A percentile compares a stretch with the other conserved stretches of the same genome.
Conservation (phyloP, 2,797 vertebrate genomes). For the Pipistrellus nathusii region DNA sequence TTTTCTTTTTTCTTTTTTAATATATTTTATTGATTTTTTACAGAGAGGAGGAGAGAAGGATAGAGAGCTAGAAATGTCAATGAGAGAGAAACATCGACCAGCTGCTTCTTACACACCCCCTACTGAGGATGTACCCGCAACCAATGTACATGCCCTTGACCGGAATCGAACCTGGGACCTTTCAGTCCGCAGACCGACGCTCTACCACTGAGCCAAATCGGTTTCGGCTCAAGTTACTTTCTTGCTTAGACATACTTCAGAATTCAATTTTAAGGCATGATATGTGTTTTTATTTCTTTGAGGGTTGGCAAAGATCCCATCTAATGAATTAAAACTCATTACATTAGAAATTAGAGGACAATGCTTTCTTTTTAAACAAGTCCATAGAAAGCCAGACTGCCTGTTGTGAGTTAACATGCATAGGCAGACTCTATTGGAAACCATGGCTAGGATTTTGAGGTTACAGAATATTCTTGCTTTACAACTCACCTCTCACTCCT, state of each 20-base stretch:
- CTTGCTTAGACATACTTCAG: neutral
- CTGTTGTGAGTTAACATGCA: neutral
- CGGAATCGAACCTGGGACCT: too few relatives aligned
- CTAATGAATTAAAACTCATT: neutral
- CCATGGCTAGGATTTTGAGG: neutral
- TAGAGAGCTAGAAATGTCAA: too few relatives aligned
- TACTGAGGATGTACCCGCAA: too few relatives aligned
- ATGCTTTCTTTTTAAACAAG: neutral
- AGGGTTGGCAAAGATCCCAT: neutral
- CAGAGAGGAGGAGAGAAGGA: too few relatives aligned
- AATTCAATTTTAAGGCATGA: neutral
- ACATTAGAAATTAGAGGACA: neutral
- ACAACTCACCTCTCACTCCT: neutral
- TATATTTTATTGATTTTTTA: too few relatives aligned
- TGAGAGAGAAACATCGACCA: too few relatives aligned
- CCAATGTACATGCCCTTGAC: too few relatives aligned
- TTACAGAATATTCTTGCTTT: neutral
- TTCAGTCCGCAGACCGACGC: too few relatives aligned
- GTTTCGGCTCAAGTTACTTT: neutral
- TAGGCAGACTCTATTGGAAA: neutral
- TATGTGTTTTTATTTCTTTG: conserved; percentile 15
- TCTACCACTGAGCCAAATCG: too few relatives aligned
- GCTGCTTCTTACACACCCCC: too few relatives aligned
- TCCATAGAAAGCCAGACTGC: neutral
- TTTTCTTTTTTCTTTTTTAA: too few relatives aligned